Percentiles rank a stretch among this genome's conserved stretches.
phyloP scores from a whole-genome alignment of 2,797 vertebrate genomes.

The Heliangelus exortis region DNA sequence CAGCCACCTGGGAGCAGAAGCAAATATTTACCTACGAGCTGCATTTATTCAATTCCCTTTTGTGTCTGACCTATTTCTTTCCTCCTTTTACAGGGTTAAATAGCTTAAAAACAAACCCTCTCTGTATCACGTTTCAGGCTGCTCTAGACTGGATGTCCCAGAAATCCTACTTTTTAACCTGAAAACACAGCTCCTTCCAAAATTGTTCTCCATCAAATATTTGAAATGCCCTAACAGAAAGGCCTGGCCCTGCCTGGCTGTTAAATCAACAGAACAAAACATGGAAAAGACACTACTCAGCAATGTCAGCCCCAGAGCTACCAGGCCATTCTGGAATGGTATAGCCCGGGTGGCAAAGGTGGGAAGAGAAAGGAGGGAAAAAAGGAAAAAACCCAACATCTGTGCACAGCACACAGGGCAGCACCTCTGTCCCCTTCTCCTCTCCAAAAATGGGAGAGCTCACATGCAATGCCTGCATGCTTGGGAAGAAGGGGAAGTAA shows the following conservation, averaged over 20 bases:
- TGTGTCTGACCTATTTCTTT: not conserved
- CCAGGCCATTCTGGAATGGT: not conserved
- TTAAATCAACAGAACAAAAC: not conserved
- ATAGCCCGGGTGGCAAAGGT: not conserved
- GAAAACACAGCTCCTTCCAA: not conserved
- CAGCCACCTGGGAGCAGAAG: constrained; percentile 12
- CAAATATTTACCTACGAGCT: constrained; percentile 49
- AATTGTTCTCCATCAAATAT: not conserved
- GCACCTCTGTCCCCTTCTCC: not conserved
- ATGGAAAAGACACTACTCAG: not conserved
- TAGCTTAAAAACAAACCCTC: not conserved
- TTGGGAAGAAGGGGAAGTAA: not conserved
- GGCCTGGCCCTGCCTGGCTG: not conserved
- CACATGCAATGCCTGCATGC: accelerated
- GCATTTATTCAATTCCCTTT: constrained; percentile 38
- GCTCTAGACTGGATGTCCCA: not conserved
- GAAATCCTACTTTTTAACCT: not conserved
- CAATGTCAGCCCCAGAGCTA: not conserved
- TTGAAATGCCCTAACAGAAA: not conserved
- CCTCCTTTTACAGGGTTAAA: constrained; percentile 14
- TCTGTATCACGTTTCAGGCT: not conserved
- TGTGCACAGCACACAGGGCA: not conserved
- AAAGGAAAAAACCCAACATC: too few relatives aligned
- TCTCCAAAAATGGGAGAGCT: not conserved
- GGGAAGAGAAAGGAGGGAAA: not conserved